Evolutionary conservation across 2,797 vertebrate species (phyloP).

Genomic region (Todus mexicanus): DNA sequence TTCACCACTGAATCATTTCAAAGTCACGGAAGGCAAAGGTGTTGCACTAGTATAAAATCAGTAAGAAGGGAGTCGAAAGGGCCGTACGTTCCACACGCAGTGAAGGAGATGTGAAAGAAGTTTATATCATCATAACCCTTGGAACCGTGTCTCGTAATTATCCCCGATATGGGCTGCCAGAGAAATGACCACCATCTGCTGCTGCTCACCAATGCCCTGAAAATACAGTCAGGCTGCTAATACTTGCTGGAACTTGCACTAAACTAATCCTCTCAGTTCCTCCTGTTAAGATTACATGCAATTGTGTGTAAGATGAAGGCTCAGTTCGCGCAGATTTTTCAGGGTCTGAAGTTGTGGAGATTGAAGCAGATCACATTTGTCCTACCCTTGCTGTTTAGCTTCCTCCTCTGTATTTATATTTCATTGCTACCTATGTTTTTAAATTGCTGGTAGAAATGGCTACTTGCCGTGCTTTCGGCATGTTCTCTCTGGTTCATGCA

Average conservation of each 20-base stretch:
- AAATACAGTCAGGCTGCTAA: neutral
- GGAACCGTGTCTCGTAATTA: conserved; percentile 48
- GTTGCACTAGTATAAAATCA: conserved; percentile 23
- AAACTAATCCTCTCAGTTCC: conserved; percentile 13
- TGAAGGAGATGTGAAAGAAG: conserved; percentile 47
- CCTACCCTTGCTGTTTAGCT: neutral
- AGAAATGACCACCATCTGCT: conserved; percentile 66
- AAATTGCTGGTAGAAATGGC: neutral
- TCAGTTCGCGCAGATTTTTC: neutral
- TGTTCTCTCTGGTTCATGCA: neutral
- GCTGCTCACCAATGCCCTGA: conserved; percentile 29
- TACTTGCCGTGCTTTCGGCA: neutral
- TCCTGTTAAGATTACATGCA: neutral
- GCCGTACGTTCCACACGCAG: neutral
- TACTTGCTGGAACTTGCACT: neutral
- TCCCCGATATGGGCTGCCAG: neutral
- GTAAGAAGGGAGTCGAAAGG: conserved; percentile 15
- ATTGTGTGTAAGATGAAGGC: neutral
- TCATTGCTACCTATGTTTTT: neutral
- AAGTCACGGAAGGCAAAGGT: conserved; percentile 24
- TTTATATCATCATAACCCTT: conserved; percentile 61
- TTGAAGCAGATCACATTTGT: neutral
- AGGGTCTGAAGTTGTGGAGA: neutral
- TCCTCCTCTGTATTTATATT: neutral
- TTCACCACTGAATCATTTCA: conserved; percentile 20